Evolutionary conservation across 2,797 vertebrate genomes (phyloP).

Genomic region (Halcyon chelicuti): DNA sequence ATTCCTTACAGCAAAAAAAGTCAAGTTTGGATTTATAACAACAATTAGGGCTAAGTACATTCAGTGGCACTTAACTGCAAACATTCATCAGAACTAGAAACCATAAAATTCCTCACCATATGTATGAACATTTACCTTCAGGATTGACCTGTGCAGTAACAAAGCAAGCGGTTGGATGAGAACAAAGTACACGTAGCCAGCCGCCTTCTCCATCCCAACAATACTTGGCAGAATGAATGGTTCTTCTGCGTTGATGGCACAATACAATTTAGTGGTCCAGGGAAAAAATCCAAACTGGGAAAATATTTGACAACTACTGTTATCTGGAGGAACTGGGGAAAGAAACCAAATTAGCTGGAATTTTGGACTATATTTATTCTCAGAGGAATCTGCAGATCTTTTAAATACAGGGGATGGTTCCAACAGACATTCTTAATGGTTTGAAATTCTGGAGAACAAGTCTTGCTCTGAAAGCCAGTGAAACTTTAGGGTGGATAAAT

Average conservation of each 20-base stretch:
- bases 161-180: slow-evolving; percentile 83
- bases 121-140: slow-evolving; percentile 69
- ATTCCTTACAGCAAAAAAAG: not conserved
- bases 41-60: not conserved
- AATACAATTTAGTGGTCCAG: slow-evolving; percentile 80
- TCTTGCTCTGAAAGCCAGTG: not conserved
- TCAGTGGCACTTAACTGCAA: not conserved
- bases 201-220: slow-evolving; percentile 81
- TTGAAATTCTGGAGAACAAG: not conserved
- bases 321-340: slow-evolving; percentile 47
- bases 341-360: slow-evolving; percentile 14
- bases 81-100: not conserved
- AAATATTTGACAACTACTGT: slow-evolving; percentile 86
- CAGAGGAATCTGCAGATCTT: not conserved
- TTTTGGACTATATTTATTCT: not conserved
- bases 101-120: not conserved
- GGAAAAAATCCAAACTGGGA: slow-evolving; percentile 87
- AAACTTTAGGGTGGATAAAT: not conserved
- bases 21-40: not conserved
- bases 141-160: slow-evolving; percentile 81
- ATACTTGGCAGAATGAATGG: slow-evolving; percentile 83
- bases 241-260: slow-evolving; percentile 80
- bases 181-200: slow-evolving; percentile 77
- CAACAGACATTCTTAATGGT: slow-evolving; percentile 17
- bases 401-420: slow-evolving; percentile 1